Percentiles rank a stretch among this genome's conserved stretches.
Evolutionary conservation across 2,797 vertebrate genomes (phyloP).

Genomic region (Scleropages formosus): DNA sequence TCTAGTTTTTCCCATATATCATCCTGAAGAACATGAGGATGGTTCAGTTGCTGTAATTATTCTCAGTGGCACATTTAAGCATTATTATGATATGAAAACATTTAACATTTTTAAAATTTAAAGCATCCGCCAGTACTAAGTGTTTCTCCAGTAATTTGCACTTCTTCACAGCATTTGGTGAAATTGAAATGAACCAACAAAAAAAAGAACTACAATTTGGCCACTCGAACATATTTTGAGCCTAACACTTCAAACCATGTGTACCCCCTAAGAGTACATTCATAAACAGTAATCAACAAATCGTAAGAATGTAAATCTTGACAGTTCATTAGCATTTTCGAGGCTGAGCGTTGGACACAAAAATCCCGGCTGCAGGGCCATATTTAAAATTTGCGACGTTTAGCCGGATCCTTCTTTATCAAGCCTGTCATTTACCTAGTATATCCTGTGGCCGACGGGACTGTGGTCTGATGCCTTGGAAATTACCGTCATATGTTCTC

Average conservation of each 20-base stretch:
- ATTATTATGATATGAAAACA: too few species aligned
- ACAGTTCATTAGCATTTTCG: slow-evolving; percentile 25
- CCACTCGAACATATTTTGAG: slow-evolving; percentile 1
- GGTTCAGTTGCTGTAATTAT: too few species aligned
- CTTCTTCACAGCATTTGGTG: too few species aligned
- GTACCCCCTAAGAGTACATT: not conserved
- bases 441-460: slow-evolving; percentile 63
- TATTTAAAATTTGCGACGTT: slow-evolving; percentile 28
- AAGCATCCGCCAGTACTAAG: too few species aligned
- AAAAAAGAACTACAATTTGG: not conserved
- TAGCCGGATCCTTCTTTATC: slow-evolving; percentile 48
- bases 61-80: too few species aligned
- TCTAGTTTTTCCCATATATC: too few species aligned
- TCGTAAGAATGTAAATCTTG: slow-evolving; percentile 6
- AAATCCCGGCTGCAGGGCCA: not conserved
- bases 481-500: slow-evolving; percentile 38
- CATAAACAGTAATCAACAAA: not conserved
- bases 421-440: slow-evolving; percentile 64
- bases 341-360: not conserved
- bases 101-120: too few species aligned
- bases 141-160: too few species aligned
- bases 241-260: not conserved
- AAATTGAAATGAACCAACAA: not conserved
- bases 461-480: slow-evolving; percentile 46
- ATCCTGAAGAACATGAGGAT: too few species aligned